These are phyloP conservation scores for Tachysurus fulvidraco DNA, from an alignment of 2,113 vertebrate species.

Conservation along the genomic window DNA sequence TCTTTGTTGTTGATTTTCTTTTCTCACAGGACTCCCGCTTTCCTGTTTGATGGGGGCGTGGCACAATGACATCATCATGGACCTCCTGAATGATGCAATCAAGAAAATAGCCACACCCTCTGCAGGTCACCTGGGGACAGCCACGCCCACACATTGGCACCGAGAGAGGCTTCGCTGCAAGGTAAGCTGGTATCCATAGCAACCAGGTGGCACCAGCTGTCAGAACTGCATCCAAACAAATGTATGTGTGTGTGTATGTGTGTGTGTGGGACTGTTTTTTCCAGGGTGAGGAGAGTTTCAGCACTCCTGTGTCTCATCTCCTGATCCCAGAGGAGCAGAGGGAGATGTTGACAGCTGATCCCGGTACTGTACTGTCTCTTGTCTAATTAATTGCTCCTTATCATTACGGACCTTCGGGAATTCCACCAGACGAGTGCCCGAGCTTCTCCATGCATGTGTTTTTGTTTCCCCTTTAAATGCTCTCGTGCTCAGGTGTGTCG, in stretches of 20 bases:
- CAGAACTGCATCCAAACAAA: conserved; percentile 42
- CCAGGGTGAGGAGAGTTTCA: conserved; percentile 50
- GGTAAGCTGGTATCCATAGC: conserved; percentile 43
- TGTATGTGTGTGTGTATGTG: conserved; percentile 22
- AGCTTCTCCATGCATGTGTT: conserved; percentile 60
- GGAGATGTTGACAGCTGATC: conserved; percentile 56
- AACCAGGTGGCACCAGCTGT: conserved; percentile 49
- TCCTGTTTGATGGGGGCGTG: conserved; percentile 50
- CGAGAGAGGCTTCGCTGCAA: conserved; percentile 45
- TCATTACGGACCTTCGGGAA: conserved; percentile 41
- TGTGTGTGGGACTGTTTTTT: conserved; percentile 30
- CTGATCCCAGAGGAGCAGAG: conserved; percentile 54
- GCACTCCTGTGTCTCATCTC: conserved; percentile 46
- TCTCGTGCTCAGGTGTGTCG: conserved; percentile 24
- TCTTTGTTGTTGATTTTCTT: background rate
- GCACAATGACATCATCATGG: conserved; percentile 48
- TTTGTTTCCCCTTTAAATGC: conserved; percentile 38
- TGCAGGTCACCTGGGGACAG: conserved; percentile 4
- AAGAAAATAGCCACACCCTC: conserved; percentile 42
- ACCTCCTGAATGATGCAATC: conserved; percentile 47
- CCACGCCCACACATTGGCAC: conserved; percentile 49
- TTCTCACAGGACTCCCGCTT: conserved; percentile 41
- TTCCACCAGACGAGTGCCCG: conserved; percentile 31
- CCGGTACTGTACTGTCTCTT: conserved; percentile 51
- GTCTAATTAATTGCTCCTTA: conserved; percentile 55